Base-by-base conservation (phyloP, 2,797 vertebrate species). In the Lithobates pipiens region DNA sequence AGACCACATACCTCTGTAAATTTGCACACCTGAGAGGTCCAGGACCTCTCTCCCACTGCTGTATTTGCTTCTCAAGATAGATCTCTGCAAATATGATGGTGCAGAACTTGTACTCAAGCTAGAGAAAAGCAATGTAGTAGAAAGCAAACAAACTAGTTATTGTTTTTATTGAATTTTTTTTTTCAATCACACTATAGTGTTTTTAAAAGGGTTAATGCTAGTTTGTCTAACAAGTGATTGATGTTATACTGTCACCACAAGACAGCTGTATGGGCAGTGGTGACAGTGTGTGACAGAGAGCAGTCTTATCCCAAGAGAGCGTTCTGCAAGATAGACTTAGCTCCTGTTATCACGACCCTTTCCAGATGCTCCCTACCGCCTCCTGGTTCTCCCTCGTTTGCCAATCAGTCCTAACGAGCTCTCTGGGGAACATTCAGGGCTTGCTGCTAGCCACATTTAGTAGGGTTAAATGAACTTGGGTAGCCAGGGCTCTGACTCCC, bases 391-490 rank as follows among this genome's bases (percentile, higher is more conserved):
- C 97, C 98, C 97, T 79, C 71, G 63, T 96, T 97, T 97, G 98
- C 97, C 98, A 98, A 97, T 98, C 97, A 97, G 97, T 97, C 97
- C 97, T 98, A 97, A 99, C 97, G 97, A 98, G 97, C 96, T 97
- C 98, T 97, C 98, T 88, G 91, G 94, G 97, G 98, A 97, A 95
- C 95, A 95, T 95, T 96, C 96, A 96, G 96, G 94, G 95, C 95
- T 94, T 93, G 95, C 92, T 91, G 89, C 95, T 97, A 96, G 97
- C 96, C 96, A 96, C 97, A 96, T 96, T 97, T 98, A 97, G 97
- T 97, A 95, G 89, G 95, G 95, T 96, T 96, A 94, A 96, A 96
- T 97, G 96, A 97, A 97, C 97, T 96, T 93, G 92, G 96, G 92
- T 90, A 63, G 84, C 76, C 83, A 46, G 63, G 71, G 77, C 63